Conservation (phyloP, 2,888 invertebrate genomes). For the Trachelus stipa region DNA sequence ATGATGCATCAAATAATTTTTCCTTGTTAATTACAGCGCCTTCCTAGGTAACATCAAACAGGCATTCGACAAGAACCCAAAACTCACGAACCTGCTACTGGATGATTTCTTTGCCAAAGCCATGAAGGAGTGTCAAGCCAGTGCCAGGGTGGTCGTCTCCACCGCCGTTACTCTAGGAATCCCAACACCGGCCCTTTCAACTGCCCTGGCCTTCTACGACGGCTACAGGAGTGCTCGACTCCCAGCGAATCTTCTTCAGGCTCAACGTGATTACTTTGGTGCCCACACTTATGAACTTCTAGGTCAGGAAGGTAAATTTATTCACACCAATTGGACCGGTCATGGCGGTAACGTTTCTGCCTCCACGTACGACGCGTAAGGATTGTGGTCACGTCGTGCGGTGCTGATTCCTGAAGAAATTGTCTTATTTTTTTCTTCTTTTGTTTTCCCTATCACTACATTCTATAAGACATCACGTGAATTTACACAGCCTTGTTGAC, state of each 20-base stretch:
- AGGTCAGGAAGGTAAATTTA: conserved; percentile 85
- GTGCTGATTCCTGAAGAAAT: conserved; percentile 1
- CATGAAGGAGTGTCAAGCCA: conserved; percentile 82
- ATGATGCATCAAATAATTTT: neutral
- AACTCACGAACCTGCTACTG: conserved; percentile 86
- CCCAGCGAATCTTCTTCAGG: conserved; percentile 97
- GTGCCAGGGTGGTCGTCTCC: conserved; percentile 87
- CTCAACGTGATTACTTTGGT: conserved; percentile 98
- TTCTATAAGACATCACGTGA: neutral
- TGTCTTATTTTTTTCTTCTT: neutral
- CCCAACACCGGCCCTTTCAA: conserved; percentile 91
- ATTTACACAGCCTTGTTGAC: neutral
- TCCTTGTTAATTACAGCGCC: conserved; percentile 68
- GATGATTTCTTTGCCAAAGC: conserved; percentile 94
- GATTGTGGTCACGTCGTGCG: neutral
- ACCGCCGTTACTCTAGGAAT: conserved; percentile 82
- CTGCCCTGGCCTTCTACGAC: conserved; percentile 97
- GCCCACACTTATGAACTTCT: conserved; percentile 98
- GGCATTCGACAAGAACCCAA: conserved; percentile 91
- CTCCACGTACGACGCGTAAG: conserved; percentile 86
- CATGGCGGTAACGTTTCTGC: conserved; percentile 96
- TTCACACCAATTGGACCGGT: conserved; percentile 99
- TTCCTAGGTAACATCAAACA: conserved; percentile 93
- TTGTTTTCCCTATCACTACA: neutral
- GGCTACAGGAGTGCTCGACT: conserved; percentile 88